Percentiles rank a stretch among this genome's conserved stretches.
These are phyloP conservation scores for Nymphalis polychloros DNA, from an alignment of 2,888 invertebrate species.

Conservation along the genomic window DNA sequence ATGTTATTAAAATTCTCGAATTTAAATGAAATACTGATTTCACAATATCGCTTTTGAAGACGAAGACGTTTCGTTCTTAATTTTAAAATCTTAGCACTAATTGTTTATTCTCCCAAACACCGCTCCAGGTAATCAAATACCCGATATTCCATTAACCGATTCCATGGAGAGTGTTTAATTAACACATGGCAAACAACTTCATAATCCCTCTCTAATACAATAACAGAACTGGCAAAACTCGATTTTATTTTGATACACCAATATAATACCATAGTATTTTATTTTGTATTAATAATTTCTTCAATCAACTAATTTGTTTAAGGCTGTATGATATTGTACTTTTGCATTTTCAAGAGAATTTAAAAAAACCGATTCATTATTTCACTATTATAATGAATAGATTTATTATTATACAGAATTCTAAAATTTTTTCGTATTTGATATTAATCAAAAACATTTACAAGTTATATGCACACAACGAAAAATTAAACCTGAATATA, in stretches of 20 bases:
- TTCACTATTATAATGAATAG: too few relatives aligned
- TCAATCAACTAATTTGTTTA: too few relatives aligned
- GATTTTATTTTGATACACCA: conserved; percentile 6
- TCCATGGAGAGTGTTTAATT: conserved; percentile 69
- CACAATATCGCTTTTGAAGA: not conserved
- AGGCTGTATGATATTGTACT: too few relatives aligned
- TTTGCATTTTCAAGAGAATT: too few relatives aligned
- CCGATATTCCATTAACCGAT: conserved; percentile 62
- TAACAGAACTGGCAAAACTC: conserved; percentile 29
- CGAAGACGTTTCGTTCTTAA: not conserved
- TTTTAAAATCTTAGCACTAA: conserved; percentile 12
- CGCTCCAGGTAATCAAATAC: conserved; percentile 47
- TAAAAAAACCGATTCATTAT: too few relatives aligned
- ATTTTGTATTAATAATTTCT: too few relatives aligned
- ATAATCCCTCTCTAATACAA: conserved; percentile 56
- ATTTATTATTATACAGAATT: too few relatives aligned
- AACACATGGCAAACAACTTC: conserved; percentile 67
- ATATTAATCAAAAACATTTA: too few relatives aligned
- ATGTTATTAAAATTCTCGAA: too few relatives aligned
- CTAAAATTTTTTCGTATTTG: too few relatives aligned
- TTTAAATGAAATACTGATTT: not conserved
- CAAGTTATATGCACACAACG: too few relatives aligned
- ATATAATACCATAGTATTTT: conserved; percentile 40
- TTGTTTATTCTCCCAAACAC: conserved; percentile 12
- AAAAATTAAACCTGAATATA: too few relatives aligned